A percentile compares a stretch with the other conserved stretches of the same genome.
Conservation (phyloP, 92 coral and sea anemone species). For the Isaurus tuberculatus region DNA sequence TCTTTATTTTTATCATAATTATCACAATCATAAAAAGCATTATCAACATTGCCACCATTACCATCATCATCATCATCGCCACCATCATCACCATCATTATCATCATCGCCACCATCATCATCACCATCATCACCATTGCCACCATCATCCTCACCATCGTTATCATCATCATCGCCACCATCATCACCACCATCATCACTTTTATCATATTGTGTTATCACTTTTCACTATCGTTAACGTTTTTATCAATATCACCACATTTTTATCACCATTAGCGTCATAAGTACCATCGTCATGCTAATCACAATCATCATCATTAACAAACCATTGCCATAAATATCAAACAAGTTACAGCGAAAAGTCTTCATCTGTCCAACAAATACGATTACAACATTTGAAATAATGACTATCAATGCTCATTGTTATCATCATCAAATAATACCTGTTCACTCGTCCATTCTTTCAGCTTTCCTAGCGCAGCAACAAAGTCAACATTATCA, state of each 20-base stretch:
- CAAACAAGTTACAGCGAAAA: not conserved
- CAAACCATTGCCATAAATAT: not conserved
- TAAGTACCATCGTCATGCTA: not conserved
- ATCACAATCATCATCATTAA: not conserved
- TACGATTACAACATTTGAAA: too few species aligned
- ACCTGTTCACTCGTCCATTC: slow-evolving; percentile 97
- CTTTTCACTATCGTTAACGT: too few species aligned
- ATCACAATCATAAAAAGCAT: not conserved
- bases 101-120: not conserved
- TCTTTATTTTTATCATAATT: not conserved
- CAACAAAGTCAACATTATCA: slow-evolving; percentile 85
- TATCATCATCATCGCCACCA: not conserved
- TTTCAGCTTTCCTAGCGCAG: slow-evolving; percentile 94
- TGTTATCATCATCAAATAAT: not conserved
- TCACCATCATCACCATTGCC: not conserved
- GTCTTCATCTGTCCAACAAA: too few species aligned
- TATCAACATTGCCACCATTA: not conserved
- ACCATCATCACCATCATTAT: not conserved
- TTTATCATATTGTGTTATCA: too few species aligned
- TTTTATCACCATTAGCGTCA: not conserved
- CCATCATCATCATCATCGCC: not conserved
- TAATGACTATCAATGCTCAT: not conserved
- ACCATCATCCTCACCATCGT: not conserved
- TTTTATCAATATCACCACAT: not conserved
- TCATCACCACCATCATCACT: too few species aligned